Conservation (phyloP, 2,113 vertebrate species). For the Microtus pennsylvanicus region DNA sequence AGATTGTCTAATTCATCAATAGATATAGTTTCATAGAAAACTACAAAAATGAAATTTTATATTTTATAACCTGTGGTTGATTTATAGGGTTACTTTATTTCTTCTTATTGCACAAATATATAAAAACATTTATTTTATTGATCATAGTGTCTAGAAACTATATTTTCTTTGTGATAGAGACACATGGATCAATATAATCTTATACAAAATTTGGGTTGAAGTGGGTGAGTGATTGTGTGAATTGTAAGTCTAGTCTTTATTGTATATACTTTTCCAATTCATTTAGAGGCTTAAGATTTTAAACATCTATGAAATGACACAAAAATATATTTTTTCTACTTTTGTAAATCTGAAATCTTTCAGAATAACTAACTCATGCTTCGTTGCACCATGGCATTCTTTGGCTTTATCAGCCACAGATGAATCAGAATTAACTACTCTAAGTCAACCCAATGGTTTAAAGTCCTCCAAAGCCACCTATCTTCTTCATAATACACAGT, state of each 20-base stretch:
- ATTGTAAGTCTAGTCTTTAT: constrained; percentile 42
- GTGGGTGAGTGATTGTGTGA: constrained; percentile 45
- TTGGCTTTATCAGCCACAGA: too few species aligned
- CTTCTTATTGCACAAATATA: background rate
- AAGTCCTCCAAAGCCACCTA: background rate
- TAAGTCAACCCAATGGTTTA: background rate
- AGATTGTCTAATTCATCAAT: background rate
- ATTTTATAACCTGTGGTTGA: background rate
- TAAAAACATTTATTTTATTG: constrained; percentile 51
- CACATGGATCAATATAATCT: constrained; percentile 51
- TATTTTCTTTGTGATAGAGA: constrained; percentile 60
- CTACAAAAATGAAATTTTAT: background rate
- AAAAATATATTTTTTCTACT: background rate
- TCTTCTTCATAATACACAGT: background rate
- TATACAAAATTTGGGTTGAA: constrained; percentile 58
- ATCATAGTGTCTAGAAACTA: constrained; percentile 31
- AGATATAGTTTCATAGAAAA: background rate
- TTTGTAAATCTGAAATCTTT: constrained; percentile 47
- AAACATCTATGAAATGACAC: background rate
- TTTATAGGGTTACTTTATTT: constrained; percentile 18
- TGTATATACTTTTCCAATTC: constrained; percentile 36
- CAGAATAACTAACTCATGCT: constrained; percentile 53
- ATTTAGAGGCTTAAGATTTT: constrained; percentile 23
- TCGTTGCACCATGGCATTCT: background rate
- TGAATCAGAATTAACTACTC: too few species aligned